Base-by-base conservation (phyloP, 2,797 vertebrate species). In the Mionectes olivaceus region DNA sequence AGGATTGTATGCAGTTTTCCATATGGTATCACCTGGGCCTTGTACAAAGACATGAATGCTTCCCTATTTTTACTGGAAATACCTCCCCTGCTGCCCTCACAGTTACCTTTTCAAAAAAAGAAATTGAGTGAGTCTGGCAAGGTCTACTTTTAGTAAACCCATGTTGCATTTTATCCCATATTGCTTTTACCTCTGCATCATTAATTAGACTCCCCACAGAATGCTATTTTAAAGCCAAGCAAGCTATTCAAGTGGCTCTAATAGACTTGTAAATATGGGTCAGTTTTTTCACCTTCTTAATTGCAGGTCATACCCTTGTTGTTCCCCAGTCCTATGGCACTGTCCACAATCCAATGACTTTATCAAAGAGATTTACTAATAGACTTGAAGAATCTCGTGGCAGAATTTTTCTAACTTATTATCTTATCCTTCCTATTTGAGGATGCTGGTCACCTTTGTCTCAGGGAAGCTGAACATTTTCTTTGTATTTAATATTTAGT, bases 111-210 rank as follows among this genome's bases (percentile, higher is more conserved):
- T 77, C 32, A 87, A 67, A 92, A 86, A 87, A 81, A 25, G 68
- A 87, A 92, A 89, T 83, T 67, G 67, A 63, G 35, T 60, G 73
- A 92, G 60, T 89, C 65, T 96, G 95, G 89, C 93, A 95, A 87
- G 87, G 87, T 87, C 93, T 89, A 80, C 84, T 49, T 94, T 95
- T 85, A 95, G 87, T 91, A 94, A 96, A 91, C 93, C 84, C 87
- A 87, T 77, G 84, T 83, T 94, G 93, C 91, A 87, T 92, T 92
- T 96, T 95, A 95, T 94, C 76, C 84, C 84, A 50, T 95, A 96
- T 91, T 95, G 93, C 89, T 95, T 94, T 91, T 93, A 95, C 89
- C 87, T 92, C 68, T 94, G 95, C 96, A 94, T 95, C 93, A 92
- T 96, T 96, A 95, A 95, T 96, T 92, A 96, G 84, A 41, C 37